Conservation (phyloP, 2,888 invertebrate species). For the Gonocerus acuteangulatus region DNA sequence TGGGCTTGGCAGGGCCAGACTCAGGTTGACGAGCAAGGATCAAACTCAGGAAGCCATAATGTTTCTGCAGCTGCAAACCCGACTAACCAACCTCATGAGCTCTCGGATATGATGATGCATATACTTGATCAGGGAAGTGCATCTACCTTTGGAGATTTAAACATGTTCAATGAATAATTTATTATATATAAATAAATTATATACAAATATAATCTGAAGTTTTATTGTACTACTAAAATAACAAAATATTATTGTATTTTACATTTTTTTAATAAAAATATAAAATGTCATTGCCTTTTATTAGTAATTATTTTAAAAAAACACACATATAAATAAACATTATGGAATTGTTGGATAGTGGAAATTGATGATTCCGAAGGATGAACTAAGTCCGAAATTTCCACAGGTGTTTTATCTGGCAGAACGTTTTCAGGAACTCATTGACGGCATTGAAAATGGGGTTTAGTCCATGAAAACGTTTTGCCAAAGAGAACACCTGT, state of each 20-base stretch:
- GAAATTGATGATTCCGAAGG: too few species aligned
- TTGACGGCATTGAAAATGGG: too few species aligned
- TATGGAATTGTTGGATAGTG: too few species aligned
- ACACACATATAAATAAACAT: too few species aligned
- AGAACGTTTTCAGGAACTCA: too few species aligned
- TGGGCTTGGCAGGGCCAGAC: conserved; percentile 31
- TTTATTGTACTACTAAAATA: background rate
- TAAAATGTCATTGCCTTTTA: background rate
- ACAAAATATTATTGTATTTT: conserved; percentile 1
- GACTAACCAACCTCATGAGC: conserved; percentile 52
- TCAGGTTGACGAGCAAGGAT: conserved; percentile 25
- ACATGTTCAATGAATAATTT: conserved; percentile 64
- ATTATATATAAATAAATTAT: conserved; percentile 3
- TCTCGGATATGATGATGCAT: conserved; percentile 85
- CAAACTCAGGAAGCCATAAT: conserved; percentile 16
- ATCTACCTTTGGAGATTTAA: conserved; percentile 75
- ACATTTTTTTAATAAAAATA: conserved; percentile 1
- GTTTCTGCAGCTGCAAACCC: conserved; percentile 40
- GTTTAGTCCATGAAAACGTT: too few species aligned
- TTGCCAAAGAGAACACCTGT: too few species aligned
- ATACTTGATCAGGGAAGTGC: conserved; percentile 80
- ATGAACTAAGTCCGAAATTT: too few species aligned
- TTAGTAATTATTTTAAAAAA: too few species aligned
- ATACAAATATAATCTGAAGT: background rate
- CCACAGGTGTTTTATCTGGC: too few species aligned